phyloP scores from a whole-genome alignment of 2,113 vertebrate genomes.

The human region GRCh38 chr3:130244001-130244500 shows the following conservation, averaged over 20 bases:
- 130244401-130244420: slow-evolving; percentile 46
- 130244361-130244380: background rate
- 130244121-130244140: background rate
- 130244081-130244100: background rate
- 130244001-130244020: background rate
- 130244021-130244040: background rate
- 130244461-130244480: slow-evolving; percentile 87
- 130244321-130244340: slow-evolving; percentile 80
- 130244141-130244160: background rate
- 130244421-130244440: slow-evolving; percentile 88
- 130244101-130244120: background rate
- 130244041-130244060: background rate
- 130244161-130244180: slow-evolving; percentile 41
- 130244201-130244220: background rate
- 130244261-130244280: slow-evolving; percentile 24
- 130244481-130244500: slow-evolving; percentile 88
- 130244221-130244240: background rate
- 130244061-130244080: slow-evolving; percentile 31
- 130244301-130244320: slow-evolving; percentile 90
- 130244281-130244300: slow-evolving; percentile 85
- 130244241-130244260: background rate
- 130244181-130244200: slow-evolving; percentile 83
- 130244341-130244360: background rate
- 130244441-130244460: slow-evolving; percentile 84
- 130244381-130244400: background rate